These are phyloP conservation scores for Drosophila ohnishii DNA, from an alignment of 1,140 invertebrate species.

Conservation along the genomic window DNA sequence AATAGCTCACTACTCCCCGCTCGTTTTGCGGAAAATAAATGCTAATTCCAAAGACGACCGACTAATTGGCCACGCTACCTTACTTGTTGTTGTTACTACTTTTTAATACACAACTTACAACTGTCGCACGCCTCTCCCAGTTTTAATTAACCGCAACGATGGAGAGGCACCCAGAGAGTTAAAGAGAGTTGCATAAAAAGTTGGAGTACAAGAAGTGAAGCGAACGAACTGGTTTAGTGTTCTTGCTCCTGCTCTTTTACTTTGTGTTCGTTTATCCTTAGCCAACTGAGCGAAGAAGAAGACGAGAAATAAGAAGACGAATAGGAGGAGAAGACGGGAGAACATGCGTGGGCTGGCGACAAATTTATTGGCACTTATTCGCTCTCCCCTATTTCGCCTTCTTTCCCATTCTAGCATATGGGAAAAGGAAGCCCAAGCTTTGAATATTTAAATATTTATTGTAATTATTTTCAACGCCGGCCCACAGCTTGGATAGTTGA, in stretches of 20 bases:
- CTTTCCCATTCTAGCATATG: slow-evolving; percentile 11
- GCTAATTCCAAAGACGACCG: slow-evolving; percentile 46
- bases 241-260: slow-evolving; percentile 41
- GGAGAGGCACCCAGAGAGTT: background rate
- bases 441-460: slow-evolving; percentile 56
- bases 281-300: slow-evolving; percentile 10
- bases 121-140: slow-evolving; percentile 45
- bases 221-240: slow-evolving; percentile 45
- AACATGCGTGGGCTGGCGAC: slow-evolving; percentile 52
- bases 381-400: slow-evolving; percentile 9
- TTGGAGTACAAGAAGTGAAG: slow-evolving; percentile 25
- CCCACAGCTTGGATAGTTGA: slow-evolving; percentile 31
- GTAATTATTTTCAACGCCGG: slow-evolving; percentile 49
- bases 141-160: slow-evolving; percentile 50
- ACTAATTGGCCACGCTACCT: slow-evolving; percentile 66
- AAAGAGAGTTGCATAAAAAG: slow-evolving; percentile 25
- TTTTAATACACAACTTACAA: slow-evolving; percentile 55
- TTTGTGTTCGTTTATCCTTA: slow-evolving; percentile 51
- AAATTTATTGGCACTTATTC: slow-evolving; percentile 57
- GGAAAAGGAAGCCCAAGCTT: slow-evolving; percentile 35
- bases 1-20: slow-evolving; percentile 13
- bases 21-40: slow-evolving; percentile 34
- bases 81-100: slow-evolving; percentile 53
- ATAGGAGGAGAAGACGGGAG: slow-evolving; percentile 2
- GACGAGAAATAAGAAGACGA: slow-evolving; percentile 9